A percentile compares a stretch with the other conserved stretches of the same genome.
Conservation (phyloP, 2,113 vertebrate species). For the Odocoileus hemionus region DNA sequence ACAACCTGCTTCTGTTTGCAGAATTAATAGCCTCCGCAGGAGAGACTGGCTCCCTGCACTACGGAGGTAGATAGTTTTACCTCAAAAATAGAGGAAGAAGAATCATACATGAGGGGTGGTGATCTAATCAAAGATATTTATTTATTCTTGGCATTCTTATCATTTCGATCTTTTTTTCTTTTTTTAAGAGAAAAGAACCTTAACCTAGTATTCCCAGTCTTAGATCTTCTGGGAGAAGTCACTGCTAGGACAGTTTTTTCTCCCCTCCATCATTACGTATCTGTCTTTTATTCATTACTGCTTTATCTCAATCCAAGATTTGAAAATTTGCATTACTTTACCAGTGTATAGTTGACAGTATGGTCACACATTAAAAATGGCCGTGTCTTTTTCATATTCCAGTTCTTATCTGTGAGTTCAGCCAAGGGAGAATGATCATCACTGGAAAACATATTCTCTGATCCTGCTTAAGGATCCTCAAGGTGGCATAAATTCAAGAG, state of each 20-base stretch:
- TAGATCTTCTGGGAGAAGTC: background rate
- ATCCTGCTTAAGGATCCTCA: background rate
- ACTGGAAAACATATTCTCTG: background rate
- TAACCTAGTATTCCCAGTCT: background rate
- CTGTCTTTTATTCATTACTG: background rate
- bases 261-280: fast-evolving
- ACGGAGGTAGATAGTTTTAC: background rate
- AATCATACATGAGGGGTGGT: background rate
- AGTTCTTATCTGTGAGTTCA: background rate
- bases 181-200: background rate
- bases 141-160: background rate
- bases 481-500: background rate
- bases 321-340: background rate
- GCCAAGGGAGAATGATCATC: background rate
- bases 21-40: background rate
- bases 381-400: background rate
- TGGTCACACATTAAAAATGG: background rate
- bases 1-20: background rate
- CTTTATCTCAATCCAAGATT: background rate
- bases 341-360: background rate
- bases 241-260: background rate
- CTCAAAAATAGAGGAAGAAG: background rate
- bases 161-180: background rate
- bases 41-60: background rate
- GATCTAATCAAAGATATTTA: background rate